Evolutionary conservation across 2,113 vertebrate genomes (phyloP), one percentile per base, ranked within the genome.

Genomic region (Ictidomys tridecemlineatus): DNA sequence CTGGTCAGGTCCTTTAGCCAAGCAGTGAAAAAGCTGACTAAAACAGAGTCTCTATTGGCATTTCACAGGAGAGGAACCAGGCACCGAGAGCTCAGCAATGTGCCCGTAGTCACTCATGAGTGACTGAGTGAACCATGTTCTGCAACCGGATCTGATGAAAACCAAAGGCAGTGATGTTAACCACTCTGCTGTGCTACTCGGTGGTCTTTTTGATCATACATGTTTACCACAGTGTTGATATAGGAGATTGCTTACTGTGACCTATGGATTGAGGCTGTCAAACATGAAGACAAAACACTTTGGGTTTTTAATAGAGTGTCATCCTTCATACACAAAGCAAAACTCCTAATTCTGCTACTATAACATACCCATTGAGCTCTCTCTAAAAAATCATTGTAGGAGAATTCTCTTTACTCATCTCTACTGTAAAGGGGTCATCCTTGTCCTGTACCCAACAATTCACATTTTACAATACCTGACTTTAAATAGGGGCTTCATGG

Each of bases 181-280:
- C 13, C 42, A 2, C 3, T 1, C 0, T 32, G 67, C 34, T 22
- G 11, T 20, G 42, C 12, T 80, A 1, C 26, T 34, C 42, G 1
- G 9, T 7, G 39, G 5, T 26, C 20, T 56, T 85, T 72, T 91
- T 58, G 7, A 28, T 91, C 77, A 51, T 1, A 10, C 42, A 0
- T 24, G 14, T 77, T 72, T 92, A 82, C 69, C 45, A 1, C 5
- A 10, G 16, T 84, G 24, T 85, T 67, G 87, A 82, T 76, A 16
- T 0, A 17, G 42, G 83, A 89, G 83, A 67, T 82, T 51, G 12
- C 58, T 63, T n/a, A 2, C 22, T 32, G 78, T 76, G 51, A 80
- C 9, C 20, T 24, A 32, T 1, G 90, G 58, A 48, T 58, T 22
- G 51, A 80, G 24, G 37, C 32, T 73, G 79, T 93, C 88, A 77